These are phyloP conservation scores for Aproaerema taeniolella DNA, from an alignment of 2,888 invertebrate species.

Conservation along the genomic window DNA sequence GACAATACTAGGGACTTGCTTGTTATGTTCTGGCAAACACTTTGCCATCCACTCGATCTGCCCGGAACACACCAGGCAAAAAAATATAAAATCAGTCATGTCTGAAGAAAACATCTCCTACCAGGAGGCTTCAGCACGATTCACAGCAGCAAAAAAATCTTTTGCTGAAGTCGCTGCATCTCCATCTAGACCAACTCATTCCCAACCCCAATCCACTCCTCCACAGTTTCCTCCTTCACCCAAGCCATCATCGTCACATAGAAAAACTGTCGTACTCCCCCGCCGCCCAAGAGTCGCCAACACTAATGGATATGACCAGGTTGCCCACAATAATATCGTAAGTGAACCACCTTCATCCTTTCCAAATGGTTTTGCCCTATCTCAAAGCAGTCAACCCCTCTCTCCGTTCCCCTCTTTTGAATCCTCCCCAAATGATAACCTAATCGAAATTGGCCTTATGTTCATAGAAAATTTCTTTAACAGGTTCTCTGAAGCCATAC, in stretches of 20 bases:
- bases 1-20: constrained; percentile 9
- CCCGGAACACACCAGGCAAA: constrained; percentile 19
- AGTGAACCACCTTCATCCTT: not conserved
- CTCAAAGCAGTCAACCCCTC: no score
- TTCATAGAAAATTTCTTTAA: not conserved
- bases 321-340: not conserved
- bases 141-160: not conserved
- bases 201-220: constrained; percentile 2
- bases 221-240: constrained; percentile 1
- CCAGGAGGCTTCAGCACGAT: constrained; percentile 13
- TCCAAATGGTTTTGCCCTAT: not conserved
- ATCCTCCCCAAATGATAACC: not conserved
- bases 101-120: constrained; percentile 19
- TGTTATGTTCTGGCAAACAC: constrained; percentile 17
- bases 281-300: not conserved
- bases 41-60: constrained; percentile 17
- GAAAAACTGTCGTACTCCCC: constrained; percentile 1
- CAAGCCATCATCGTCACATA: not conserved
- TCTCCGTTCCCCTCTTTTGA: not conserved
- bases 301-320: not conserved
- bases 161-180: constrained; percentile 2
- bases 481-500: not conserved
- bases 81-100: constrained; percentile 20
- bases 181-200: not conserved
- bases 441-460: not conserved